Conservation (phyloP, 2,888 invertebrate genomes). For the Gisinianus flammeolus region DNA sequence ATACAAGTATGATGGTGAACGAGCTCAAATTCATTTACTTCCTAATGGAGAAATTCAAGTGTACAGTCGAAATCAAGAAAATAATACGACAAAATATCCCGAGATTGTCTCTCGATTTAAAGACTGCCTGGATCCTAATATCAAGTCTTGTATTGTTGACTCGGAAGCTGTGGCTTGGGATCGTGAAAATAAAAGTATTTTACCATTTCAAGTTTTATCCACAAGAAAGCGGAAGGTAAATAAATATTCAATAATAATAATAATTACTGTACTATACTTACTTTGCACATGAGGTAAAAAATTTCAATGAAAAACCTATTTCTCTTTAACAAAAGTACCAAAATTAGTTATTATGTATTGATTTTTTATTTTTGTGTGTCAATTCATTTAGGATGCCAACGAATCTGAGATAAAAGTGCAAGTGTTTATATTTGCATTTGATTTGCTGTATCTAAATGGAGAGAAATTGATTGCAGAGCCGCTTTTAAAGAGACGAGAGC, state of each 20-base stretch:
- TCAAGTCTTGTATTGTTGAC: slow-evolving; percentile 87
- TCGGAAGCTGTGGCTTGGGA: slow-evolving; percentile 99
- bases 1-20: slow-evolving; percentile 99
- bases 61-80: slow-evolving; percentile 95
- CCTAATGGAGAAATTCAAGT: slow-evolving; percentile 76
- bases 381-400: slow-evolving; percentile 70
- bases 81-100: slow-evolving; percentile 94
- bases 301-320: too few relatives aligned
- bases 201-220: slow-evolving; percentile 94
- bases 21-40: slow-evolving; percentile 87
- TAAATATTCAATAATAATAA: neutral
- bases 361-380: slow-evolving; percentile 26
- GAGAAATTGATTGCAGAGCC: slow-evolving; percentile 79
- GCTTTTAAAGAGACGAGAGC: slow-evolving; percentile 74
- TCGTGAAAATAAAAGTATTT: slow-evolving; percentile 79
- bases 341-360: neutral
- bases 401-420: slow-evolving; percentile 80
- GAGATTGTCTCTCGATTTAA: slow-evolving; percentile 80
- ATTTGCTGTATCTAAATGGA: slow-evolving; percentile 91
- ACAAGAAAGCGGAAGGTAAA: slow-evolving; percentile 91
- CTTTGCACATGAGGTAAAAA: too few relatives aligned
- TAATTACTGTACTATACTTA: too few relatives aligned
- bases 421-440: slow-evolving; percentile 96
- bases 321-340: too few relatives aligned
- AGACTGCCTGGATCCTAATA: slow-evolving; percentile 61